A percentile compares a stretch with the other conserved stretches of the same genome.
These are phyloP conservation scores for Numenius phaeopus DNA, from an alignment of 2,797 vertebrate species.

Conservation along the genomic window DNA sequence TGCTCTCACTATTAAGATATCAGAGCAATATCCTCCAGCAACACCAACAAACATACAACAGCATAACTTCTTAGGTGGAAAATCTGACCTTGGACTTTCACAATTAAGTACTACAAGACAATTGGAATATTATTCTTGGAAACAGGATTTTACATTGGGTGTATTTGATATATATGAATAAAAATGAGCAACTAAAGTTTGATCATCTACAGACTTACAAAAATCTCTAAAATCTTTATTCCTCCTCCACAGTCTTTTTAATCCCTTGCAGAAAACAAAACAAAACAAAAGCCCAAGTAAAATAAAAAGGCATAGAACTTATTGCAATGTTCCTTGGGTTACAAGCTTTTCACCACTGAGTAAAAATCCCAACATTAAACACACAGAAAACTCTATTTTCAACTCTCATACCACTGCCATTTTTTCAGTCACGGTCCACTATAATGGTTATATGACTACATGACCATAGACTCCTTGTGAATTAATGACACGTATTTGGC, in stretches of 20 bases:
- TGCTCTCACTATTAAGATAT: slow-evolving; percentile 17
- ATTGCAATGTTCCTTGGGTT: neutral
- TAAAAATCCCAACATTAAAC: neutral
- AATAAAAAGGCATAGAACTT: neutral
- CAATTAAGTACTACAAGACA: neutral
- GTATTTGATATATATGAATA: slow-evolving; percentile 20
- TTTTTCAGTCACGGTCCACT: neutral
- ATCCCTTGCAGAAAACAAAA: neutral
- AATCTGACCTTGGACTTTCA: slow-evolving; percentile 45
- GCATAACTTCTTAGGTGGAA: neutral
- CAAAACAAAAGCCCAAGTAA: neutral
- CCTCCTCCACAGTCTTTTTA: neutral
- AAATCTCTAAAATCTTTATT: neutral
- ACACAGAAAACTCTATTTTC: neutral
- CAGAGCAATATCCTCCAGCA: slow-evolving; percentile 7
- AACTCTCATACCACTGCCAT: neutral
- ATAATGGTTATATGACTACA: neutral
- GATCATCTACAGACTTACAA: neutral
- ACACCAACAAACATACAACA: slow-evolving; percentile 20
- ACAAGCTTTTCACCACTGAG: neutral
- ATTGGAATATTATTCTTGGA: slow-evolving; percentile 24
- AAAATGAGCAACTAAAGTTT: slow-evolving; percentile 27
- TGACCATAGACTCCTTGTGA: neutral
- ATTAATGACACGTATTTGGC: slow-evolving; percentile 26
- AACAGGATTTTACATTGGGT: slow-evolving; percentile 16